Evolutionary conservation across 1,140 invertebrate species (phyloP), one percentile per base, ranked within the genome.

Genomic region (Pogonomyrmex californicus): DNA sequence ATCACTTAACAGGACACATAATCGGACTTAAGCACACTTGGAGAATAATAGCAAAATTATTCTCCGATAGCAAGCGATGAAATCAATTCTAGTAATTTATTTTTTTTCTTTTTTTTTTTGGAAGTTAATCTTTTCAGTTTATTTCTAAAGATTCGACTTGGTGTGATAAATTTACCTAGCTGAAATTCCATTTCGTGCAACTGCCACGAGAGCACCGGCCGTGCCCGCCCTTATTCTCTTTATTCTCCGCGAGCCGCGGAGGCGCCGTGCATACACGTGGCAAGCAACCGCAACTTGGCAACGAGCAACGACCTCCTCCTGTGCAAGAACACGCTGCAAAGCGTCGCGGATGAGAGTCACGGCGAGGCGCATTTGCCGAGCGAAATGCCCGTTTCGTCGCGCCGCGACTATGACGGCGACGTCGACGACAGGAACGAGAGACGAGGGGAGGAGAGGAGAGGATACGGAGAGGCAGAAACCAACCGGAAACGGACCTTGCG

Each of bases 301-400:
- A 90, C 88, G 88, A 76, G 54, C 87, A 75, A 62, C 87, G 88
- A 89, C 88, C 86, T 87, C 79, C 88, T 51, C 70, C 76, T 38
- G 79, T 54, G 79, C 76, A 82, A 75, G 62, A 75, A 65, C 85
- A 33, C 7, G 49, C 14, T 68, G n/a, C 79, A 63, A 23, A 65
- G 49, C 36, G 38, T 65, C 70, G 54, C 44, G 56, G 33, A 33
- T 30, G 47, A 66, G 81, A 86, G 70, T 66, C 62, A 77, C 81
- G 73, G 36, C n/a, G 49, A 66, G 33, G 70, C 70, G 51, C 88
- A 44, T 89, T 90, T 77, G 77, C 82, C 85, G 85, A 47, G 58
- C 87, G 62, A 77, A 89, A 87, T 75, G 78, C 41, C 36, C 51
- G 62, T 54, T 79, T 79, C 76, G 76, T 79, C 60, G 76, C 76